Evolutionary conservation across 2,888 invertebrate species (phyloP).

Genomic region (Aphrophora alni): DNA sequence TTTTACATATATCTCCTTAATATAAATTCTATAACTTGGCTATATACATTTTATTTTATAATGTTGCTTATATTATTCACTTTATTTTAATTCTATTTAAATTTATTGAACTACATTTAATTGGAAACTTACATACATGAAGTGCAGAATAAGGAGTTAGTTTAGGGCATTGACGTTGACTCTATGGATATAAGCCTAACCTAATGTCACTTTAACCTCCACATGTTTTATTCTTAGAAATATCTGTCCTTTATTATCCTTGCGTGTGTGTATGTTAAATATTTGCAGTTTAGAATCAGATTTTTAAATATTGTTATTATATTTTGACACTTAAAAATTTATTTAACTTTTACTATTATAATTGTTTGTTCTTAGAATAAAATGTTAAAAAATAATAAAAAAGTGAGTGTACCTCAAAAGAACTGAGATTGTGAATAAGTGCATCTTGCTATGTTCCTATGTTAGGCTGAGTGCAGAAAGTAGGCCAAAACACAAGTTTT

Average conservation of each 20-base stretch:
- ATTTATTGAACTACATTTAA: too few relatives aligned
- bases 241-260: constrained; percentile 4
- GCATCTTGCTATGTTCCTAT: constrained; percentile 1
- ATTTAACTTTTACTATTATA: constrained; percentile 1
- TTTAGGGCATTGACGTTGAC: neutral
- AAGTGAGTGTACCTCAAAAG: neutral
- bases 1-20: too few relatives aligned
- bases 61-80: too few relatives aligned
- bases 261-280: neutral
- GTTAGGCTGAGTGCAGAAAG: neutral
- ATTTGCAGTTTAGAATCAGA: constrained; percentile 5
- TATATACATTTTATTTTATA: too few relatives aligned
- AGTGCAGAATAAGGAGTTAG: neutral
- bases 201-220: neutral
- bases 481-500: neutral
- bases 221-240: neutral
- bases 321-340: neutral
- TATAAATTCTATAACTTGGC: too few relatives aligned
- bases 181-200: neutral
- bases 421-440: neutral
- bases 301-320: constrained; percentile 6
- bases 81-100: too few relatives aligned
- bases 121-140: neutral
- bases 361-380: neutral
- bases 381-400: neutral